phyloP scores from a whole-genome alignment of 1,140 invertebrate genomes.

The Heliconius congener region DNA sequence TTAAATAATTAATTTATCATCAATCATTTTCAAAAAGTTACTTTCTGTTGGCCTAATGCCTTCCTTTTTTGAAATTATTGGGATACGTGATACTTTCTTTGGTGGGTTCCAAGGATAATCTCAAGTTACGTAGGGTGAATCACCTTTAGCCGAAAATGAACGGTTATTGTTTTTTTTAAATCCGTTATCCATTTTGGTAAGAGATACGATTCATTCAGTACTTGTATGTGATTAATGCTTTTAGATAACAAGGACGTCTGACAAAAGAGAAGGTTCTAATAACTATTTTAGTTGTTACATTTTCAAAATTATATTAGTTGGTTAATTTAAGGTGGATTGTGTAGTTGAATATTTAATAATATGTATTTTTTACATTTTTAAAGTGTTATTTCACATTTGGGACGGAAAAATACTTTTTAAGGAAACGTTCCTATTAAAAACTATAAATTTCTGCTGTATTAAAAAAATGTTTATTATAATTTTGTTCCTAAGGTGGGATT shows the following conservation, averaged over 20 bases:
- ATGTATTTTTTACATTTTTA: background rate
- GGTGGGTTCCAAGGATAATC: slow-evolving; percentile 21
- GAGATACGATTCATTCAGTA: slow-evolving; percentile 8
- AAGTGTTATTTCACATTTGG: background rate
- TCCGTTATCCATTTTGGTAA: slow-evolving; percentile 48
- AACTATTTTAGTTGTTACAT: background rate
- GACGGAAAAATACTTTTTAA: no score
- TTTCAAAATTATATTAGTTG: background rate
- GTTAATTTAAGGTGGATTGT: background rate
- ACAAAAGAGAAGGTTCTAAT: slow-evolving; percentile 43
- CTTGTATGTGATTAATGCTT: slow-evolving; percentile 39
- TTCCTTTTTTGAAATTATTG: slow-evolving; percentile 28
- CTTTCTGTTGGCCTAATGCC: slow-evolving; percentile 29
- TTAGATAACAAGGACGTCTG: slow-evolving; percentile 43
- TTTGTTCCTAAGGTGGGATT: background rate
- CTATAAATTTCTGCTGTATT: no score
- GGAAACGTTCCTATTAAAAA: no score
- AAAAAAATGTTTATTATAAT: background rate
- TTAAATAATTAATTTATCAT: background rate
- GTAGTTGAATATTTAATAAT: background rate
- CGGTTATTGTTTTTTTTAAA: slow-evolving; percentile 37
- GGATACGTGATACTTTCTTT: slow-evolving; percentile 20
- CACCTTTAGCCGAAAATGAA: slow-evolving; percentile 40
- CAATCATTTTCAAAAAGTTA: background rate
- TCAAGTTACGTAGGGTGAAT: slow-evolving; percentile 38